Conservation (phyloP, 2,113 vertebrate genomes). For the Pseudorasbora parva region DNA sequence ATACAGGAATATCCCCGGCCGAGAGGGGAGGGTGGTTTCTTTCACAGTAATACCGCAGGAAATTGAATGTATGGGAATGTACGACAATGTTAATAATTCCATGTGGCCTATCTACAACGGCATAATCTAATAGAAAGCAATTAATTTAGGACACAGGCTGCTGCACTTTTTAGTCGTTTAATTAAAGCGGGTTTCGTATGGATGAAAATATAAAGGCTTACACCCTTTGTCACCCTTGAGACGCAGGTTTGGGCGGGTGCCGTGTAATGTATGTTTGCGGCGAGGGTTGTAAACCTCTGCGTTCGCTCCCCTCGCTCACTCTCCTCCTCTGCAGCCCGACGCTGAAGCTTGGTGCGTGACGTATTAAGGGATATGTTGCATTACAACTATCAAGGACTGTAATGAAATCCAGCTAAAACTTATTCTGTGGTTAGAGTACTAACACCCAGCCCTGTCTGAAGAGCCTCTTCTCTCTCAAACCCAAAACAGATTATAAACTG, state of each 20-base stretch:
- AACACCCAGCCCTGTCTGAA: neutral
- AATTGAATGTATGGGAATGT: slow-evolving; percentile 85
- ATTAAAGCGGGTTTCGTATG: slow-evolving; percentile 78
- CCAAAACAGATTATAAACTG: neutral
- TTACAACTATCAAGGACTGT: slow-evolving; percentile 30
- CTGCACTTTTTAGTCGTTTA: slow-evolving; percentile 82
- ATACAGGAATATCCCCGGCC: slow-evolving; percentile 71
- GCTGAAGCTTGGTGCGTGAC: slow-evolving; percentile 32
- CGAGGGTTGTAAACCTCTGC: slow-evolving; percentile 17
- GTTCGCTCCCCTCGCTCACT: too few relatives aligned
- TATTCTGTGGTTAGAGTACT: neutral
- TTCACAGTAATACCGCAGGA: slow-evolving; percentile 61
- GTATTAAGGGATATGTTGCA: slow-evolving; percentile 47
- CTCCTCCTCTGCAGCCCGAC: neutral
- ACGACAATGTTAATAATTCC: slow-evolving; percentile 81
- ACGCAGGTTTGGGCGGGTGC: slow-evolving; percentile 32
- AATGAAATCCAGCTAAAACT: slow-evolving; percentile 60
- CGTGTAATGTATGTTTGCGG: slow-evolving; percentile 44
- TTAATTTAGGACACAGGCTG: slow-evolving; percentile 85
- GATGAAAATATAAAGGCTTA: slow-evolving; percentile 69
- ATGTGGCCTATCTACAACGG: slow-evolving; percentile 73
- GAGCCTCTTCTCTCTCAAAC: slow-evolving; percentile 5
- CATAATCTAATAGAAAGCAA: slow-evolving; percentile 84
- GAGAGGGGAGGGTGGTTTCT: slow-evolving; percentile 68
- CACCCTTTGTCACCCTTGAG: slow-evolving; percentile 48